phyloP scores from a whole-genome alignment of 2,113 vertebrate species.

The Tringa solitaria region DNA sequence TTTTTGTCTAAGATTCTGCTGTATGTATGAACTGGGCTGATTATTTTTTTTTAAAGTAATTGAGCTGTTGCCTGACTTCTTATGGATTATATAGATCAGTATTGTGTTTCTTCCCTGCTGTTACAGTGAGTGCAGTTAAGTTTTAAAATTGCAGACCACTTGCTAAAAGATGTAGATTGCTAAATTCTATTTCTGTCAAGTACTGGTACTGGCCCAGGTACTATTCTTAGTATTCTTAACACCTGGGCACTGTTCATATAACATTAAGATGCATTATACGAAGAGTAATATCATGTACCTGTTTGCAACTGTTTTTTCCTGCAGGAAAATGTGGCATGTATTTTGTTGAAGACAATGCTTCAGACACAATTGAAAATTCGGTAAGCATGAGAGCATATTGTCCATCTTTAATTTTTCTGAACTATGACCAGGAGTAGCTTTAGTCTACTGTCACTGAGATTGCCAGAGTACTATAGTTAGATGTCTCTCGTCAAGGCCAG shows the following conservation, averaged over 20 bases:
- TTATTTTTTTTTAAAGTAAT: neutral
- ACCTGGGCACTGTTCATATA: neutral
- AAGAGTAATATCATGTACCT: neutral
- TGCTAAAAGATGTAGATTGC: neutral
- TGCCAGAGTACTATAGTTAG: neutral
- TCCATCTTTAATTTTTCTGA: neutral
- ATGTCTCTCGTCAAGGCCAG: neutral
- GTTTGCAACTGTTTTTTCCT: conserved; percentile 38
- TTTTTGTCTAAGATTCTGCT: neutral
- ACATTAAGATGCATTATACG: neutral
- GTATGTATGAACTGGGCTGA: neutral
- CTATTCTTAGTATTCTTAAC: neutral
- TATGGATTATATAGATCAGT: neutral
- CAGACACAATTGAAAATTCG: conserved; percentile 85
- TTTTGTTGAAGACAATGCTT: conserved; percentile 97
- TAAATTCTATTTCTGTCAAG: neutral
- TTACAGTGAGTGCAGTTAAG: neutral
- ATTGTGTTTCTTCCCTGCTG: neutral
- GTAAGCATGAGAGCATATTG: conserved; percentile 67
- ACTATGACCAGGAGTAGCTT: neutral
- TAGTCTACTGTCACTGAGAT: neutral
- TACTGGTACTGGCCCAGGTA: neutral
- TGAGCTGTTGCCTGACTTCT: neutral
- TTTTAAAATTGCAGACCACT: neutral
- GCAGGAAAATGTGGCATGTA: conserved; percentile 98